A percentile compares a stretch with the other conserved stretches of the same genome.
These are phyloP conservation scores for Megaceryle alcyon DNA, from an alignment of 2,797 vertebrate species.

Conservation along the genomic window DNA sequence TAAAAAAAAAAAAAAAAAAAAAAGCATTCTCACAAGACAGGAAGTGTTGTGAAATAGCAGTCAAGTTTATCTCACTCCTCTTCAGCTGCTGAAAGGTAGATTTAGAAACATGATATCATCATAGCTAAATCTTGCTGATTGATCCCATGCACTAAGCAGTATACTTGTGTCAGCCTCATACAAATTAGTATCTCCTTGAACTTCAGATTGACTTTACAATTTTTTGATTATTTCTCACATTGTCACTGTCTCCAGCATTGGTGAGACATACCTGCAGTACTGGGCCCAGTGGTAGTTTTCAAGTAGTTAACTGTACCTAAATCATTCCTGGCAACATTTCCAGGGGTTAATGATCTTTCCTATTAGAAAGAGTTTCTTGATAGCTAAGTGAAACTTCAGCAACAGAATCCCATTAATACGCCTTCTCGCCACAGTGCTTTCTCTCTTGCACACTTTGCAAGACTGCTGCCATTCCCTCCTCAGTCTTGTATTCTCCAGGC, in stretches of 20 bases:
- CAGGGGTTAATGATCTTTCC: not conserved
- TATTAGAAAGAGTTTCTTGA: not conserved
- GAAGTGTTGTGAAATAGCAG: not conserved
- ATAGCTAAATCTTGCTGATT: not conserved
- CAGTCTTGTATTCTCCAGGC: not conserved
- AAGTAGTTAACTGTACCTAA: not conserved
- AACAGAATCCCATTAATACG: not conserved
- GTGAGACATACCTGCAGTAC: not conserved
- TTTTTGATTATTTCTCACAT: not conserved
- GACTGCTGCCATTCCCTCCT: not conserved
- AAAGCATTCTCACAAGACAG: not conserved
- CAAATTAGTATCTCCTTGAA: not conserved
- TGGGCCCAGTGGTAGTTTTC: not conserved
- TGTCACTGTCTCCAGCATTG: not conserved
- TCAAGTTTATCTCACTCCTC: not conserved
- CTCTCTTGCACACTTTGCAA: not conserved
- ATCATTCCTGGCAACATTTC: not conserved
- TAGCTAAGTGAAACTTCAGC: not conserved
- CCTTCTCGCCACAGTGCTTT: not conserved
- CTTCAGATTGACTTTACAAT: not conserved
- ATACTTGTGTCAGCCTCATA: not conserved
- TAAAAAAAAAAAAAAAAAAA: not conserved
- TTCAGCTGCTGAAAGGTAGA: not conserved
- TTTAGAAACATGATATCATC: slow-evolving; percentile 26
- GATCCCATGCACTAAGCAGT: not conserved